phyloP scores from a whole-genome alignment of 1,140 invertebrate species.

The Hypothenemus hampei region DNA sequence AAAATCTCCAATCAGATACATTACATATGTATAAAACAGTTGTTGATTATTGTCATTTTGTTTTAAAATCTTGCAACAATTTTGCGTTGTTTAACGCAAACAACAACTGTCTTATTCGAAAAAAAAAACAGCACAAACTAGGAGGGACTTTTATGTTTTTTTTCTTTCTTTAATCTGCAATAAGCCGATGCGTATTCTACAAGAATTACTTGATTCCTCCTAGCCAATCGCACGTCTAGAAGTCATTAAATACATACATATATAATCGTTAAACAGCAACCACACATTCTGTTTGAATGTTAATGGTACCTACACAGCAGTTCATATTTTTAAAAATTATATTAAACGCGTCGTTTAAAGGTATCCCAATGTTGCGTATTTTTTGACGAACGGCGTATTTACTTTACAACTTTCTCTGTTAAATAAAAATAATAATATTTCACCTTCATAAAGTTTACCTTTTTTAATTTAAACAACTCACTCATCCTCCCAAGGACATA shows the following conservation, averaged over 20 bases:
- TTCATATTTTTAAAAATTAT: not conserved
- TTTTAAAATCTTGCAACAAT: no score
- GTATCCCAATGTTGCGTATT: conserved; percentile 82
- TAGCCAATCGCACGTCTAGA: not conserved
- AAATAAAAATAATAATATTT: not conserved
- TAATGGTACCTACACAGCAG: not conserved
- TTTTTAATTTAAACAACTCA: conserved; percentile 53
- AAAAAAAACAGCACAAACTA: no score
- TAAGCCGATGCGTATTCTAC: no score
- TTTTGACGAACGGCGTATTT: conserved; percentile 84
- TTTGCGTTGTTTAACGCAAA: no score
- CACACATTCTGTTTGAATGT: not conserved
- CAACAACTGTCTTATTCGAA: no score
- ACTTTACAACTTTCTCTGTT: conserved; percentile 70
- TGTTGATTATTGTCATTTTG: no score
- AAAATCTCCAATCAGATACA: no score
- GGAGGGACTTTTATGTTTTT: no score
- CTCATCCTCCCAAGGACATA: conserved; percentile 88
- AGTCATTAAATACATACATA: not conserved
- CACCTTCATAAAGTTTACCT: conserved; percentile 1
- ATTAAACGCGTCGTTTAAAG: conserved; percentile 56
- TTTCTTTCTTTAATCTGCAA: no score
- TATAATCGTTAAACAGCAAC: not conserved
- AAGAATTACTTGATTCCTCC: no score
- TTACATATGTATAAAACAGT: no score